Evolutionary conservation across 1,140 invertebrate genomes (phyloP), one percentile per base, ranked within the genome.

Genomic region (Tetramorium parvispinum): DNA sequence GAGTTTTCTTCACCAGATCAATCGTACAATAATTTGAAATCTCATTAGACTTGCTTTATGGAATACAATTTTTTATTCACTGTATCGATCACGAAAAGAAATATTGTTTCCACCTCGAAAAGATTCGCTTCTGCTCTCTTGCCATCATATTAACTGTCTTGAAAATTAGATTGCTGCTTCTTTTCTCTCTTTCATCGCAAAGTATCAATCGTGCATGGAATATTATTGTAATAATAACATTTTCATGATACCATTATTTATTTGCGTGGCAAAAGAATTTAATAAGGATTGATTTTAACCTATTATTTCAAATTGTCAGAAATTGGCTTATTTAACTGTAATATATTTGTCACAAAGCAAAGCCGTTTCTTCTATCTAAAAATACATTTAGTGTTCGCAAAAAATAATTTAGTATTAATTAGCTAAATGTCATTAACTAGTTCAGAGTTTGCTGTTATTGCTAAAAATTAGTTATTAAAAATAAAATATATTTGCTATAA

Each of bases 21-120:
- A 13, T 46, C 92, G 90, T 89, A 91, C 87, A 89, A 92, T 94
- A 94, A 94, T 94, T 94, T 92, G 93, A 94, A 94, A 94, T 94
- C 93, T 94, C 93, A 93, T 94, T 94, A 94, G 91, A 94, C 85
- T 16, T 89, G 89, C 88, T 90, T 24, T 24, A 89, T 87, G 89
- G 89, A 93, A 91, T 93, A 91, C 85, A 92, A 93, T 94, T 94
- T 94, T 94, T 94, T 94, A 91, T 91, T 90, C 89, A 91, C 93
- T 94, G 92, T 91, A 92, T 87, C 73, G 76, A 71, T 49, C n/a
- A 21, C 40, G 63, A 78, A 91, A 91, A 61, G 21, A 85, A 32
- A 61, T 55, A 65, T 18, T 8, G 18, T 51, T 81, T 75, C 79
- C 73, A 59, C 37, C 18, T 78, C n/a, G 66, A 85, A 59, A 46